Evolutionary conservation across 1,140 invertebrate genomes (phyloP).

Genomic region (Melitaea cinxia): DNA sequence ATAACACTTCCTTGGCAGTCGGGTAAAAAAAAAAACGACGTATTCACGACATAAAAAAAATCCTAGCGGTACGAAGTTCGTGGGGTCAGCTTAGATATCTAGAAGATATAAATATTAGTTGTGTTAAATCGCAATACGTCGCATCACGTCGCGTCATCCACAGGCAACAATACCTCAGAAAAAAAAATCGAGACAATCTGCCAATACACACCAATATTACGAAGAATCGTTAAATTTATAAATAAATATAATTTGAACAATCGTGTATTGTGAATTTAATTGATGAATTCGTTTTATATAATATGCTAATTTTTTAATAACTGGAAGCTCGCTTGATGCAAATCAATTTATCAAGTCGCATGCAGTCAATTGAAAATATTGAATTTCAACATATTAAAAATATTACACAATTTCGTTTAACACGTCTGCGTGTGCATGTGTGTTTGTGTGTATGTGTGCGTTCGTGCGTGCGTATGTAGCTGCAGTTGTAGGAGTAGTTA

Average conservation of each 20-base stretch:
- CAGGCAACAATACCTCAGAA: neutral
- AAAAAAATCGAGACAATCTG: neutral
- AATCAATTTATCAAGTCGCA: neutral
- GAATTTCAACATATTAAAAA: neutral
- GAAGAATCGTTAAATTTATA: neutral
- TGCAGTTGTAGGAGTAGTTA: neutral
- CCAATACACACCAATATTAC: neutral
- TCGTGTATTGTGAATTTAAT: constrained; percentile 6
- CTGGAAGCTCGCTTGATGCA: constrained; percentile 2
- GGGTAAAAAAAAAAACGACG: too few species aligned
- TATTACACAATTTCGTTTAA: neutral
- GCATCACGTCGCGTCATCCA: too few species aligned
- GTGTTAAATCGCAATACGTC: too few species aligned
- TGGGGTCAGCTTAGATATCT: too few species aligned
- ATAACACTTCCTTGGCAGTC: too few species aligned
- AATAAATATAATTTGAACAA: constrained; percentile 8
- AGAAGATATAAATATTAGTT: too few species aligned
- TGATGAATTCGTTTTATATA: constrained; percentile 10
- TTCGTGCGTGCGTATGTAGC: too few species aligned
- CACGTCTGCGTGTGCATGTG: too few species aligned
- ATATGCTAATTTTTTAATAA: constrained; percentile 14
- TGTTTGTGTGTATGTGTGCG: too few species aligned
- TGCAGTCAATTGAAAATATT: constrained; percentile 2
- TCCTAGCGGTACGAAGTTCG: too few species aligned
- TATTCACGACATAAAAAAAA: too few species aligned